Evolutionary conservation across 2,888 invertebrate species (phyloP), one percentile per base, ranked within the genome.

Genomic region (Cephus pygmeus): DNA sequence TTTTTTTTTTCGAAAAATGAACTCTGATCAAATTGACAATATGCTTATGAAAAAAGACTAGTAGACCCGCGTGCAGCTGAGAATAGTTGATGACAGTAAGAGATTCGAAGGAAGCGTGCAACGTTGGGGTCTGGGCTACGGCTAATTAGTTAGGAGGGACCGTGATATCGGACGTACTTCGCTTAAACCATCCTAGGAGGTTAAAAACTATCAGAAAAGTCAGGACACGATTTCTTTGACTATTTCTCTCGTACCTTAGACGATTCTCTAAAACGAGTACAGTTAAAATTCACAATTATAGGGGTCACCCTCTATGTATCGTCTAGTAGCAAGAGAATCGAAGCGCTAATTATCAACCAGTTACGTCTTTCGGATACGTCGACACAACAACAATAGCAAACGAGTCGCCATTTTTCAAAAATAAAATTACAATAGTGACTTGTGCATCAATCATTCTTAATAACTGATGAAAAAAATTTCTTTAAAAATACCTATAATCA

Each of bases 101-200:
- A 69, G 82, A 85, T 82, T 87, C 87, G 83, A 88, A 87, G 87
- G 85, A 88, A 89, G 90, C 90, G 87, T 87, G 90, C 90, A 89
- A 88, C 89, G 85, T 83, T 87, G 91, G 40, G 91, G 90, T 90
- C 91, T 87, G 86, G 84, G 87, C 91, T 91, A 91, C 90, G 85
- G 88, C 91, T 91, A 91, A 90, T 90, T 92, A 91, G 90, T 91
- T 89, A 92, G 92, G 92, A 92, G 92, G 92, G 92, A 92, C 91
- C 91, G 91, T 92, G 92, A 92, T 92, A 91, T 91, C 91, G 92
- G 92, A 92, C 92, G 91, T 92, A 90, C 87, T 91, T 90, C 87
- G 88, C 87, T 88, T 89, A 88, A 88, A 89, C 87, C 88, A 88
- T 87, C 87, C 89, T 90, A 90, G 85, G 85, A 84, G 85, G 81